Base-by-base conservation (phyloP, 2,888 invertebrate genomes). In the Tachina fera region DNA sequence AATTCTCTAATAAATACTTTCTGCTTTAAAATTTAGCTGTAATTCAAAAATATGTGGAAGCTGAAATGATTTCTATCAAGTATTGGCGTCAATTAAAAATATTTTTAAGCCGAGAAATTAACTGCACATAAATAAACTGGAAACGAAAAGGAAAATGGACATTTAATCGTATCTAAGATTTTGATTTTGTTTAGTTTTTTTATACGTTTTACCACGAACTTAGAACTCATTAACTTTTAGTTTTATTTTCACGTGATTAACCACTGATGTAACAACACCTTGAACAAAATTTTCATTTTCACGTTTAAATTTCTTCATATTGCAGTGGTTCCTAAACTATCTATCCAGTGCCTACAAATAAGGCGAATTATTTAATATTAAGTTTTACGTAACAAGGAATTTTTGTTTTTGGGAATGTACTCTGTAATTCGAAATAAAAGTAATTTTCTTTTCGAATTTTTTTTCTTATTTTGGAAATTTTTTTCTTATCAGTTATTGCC, bases 201-300 rank as follows among this genome's bases (percentile, higher is more conserved):
- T 71, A 43, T 71, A 47, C 49, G 47, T 63, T 76, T 83, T 83
- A 86, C 76, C 83, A 86, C 76, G 83, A 83, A 83, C 79, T 83
- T 83, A 51, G 83, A 86, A 86, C 86, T 86, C 86, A 86, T 86
- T 86, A 86, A 86, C 76, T 86, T 86, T 71, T 86, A 76, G 79
- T 86, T 83, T 83, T 83, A 76, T 83, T 83, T 82, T 82, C 71
- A 68, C 49, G 83, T 83, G 83, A 86, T 86, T 83, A 74, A 86
- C 79, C 60, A 72, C 72, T 76, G 76, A 83, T 86, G 72, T 53
- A 82, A 60, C 49, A 84, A 75, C 82, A 82, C 87, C 82, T 72
- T 49, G 56, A 76, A 84, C 70, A 76, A 53, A 76, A 82, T 77
- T 79, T 67, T 83, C 60, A 83, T 76, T 67, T 51, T 72, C 63